These are phyloP conservation scores for Endotricha flammealis DNA, from an alignment of 2,888 invertebrate species.

Conservation along the genomic window DNA sequence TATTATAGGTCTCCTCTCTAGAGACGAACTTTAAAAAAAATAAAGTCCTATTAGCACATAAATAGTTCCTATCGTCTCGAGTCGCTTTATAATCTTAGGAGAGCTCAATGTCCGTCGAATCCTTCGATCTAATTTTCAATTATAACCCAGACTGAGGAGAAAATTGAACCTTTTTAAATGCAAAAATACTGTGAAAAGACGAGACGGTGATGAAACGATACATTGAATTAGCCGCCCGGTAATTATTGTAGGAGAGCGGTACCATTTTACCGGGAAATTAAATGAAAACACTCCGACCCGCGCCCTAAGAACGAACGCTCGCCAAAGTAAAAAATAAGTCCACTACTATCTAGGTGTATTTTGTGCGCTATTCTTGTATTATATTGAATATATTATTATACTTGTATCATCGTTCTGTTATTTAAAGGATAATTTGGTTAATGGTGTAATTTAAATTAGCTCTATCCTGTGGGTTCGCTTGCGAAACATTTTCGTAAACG, in stretches of 20 bases:
- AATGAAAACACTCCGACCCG: conserved; percentile 61
- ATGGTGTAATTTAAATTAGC: no score
- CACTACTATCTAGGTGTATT: no score
- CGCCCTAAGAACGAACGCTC: conserved; percentile 28
- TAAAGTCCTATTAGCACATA: no score
- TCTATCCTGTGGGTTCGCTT: no score
- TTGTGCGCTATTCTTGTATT: no score
- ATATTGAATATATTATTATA: no score
- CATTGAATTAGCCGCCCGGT: conserved; percentile 51
- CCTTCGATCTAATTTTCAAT: conserved; percentile 37
- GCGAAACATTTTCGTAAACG: no score
- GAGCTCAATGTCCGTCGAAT: conserved; percentile 23
- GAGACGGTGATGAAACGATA: conserved; percentile 52
- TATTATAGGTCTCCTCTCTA: no score
- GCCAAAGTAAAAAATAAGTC: conserved; percentile 29
- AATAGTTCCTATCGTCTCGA: no score
- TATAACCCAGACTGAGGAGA: conserved; percentile 30
- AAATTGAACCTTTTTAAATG: conserved; percentile 49
- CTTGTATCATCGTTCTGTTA: no score
- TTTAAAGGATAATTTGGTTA: no score
- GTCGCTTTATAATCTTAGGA: conserved; percentile 4
- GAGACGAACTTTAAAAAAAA: no score
- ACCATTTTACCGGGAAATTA: conserved; percentile 64
- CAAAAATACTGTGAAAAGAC: conserved; percentile 48
- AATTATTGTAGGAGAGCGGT: conserved; percentile 60